Conservation (phyloP, 2,888 invertebrate species). For the Pseudococcus viburni region DNA sequence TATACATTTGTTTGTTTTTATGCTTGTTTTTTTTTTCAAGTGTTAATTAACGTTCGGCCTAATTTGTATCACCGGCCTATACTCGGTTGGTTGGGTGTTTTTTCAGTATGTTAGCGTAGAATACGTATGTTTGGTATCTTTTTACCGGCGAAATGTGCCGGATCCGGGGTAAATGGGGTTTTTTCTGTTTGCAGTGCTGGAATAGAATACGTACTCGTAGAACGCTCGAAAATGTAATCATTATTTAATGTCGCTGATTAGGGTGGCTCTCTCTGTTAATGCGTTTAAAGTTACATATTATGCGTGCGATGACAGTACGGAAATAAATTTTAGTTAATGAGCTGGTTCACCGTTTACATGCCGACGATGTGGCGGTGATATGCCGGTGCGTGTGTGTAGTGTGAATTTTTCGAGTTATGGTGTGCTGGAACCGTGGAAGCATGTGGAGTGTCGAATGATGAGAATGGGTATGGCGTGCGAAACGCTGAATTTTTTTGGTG, state of each 20-base stretch:
- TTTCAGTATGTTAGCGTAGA: too few species aligned
- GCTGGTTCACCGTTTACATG: slow-evolving; percentile 21
- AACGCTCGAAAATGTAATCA: slow-evolving; percentile 52
- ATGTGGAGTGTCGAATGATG: too few species aligned
- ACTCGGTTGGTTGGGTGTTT: not conserved
- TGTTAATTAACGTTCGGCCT: slow-evolving; percentile 39
- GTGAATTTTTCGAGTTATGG: not conserved
- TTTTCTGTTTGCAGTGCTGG: not conserved
- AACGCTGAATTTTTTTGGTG: too few species aligned
- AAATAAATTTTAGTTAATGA: slow-evolving; percentile 56
- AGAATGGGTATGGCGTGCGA: too few species aligned
- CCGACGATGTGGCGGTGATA: not conserved
- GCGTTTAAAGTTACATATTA: slow-evolving; percentile 49
- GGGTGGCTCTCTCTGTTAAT: slow-evolving; percentile 43
- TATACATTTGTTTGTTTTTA: slow-evolving; percentile 14
- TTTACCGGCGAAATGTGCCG: not conserved
- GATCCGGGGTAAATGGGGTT: not conserved
- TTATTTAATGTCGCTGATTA: slow-evolving; percentile 61
- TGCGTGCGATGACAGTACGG: slow-evolving; percentile 37
- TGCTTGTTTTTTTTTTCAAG: slow-evolving; percentile 11
- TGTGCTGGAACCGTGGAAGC: too few species aligned
- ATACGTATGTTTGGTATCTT: slow-evolving; percentile 31
- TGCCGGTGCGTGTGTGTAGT: not conserved
- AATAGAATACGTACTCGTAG: not conserved
- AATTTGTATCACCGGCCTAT: not conserved